phyloP scores from a whole-genome alignment of 2,888 invertebrate species.

The Caenorhabditis wallacei region DNA sequence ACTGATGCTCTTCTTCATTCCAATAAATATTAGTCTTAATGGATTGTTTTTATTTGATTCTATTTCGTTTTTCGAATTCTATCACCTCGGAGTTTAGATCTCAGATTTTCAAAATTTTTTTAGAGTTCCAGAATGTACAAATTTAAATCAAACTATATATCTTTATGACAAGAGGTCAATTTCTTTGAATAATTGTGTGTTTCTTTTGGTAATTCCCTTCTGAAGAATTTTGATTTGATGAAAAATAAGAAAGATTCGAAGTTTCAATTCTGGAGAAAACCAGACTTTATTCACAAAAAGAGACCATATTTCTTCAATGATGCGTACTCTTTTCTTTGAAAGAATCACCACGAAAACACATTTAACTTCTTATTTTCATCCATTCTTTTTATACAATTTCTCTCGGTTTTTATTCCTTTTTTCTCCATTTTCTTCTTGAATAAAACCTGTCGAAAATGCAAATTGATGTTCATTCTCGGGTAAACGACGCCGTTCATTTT shows the following conservation, averaged over 20 bases:
- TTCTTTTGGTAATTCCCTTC: no score
- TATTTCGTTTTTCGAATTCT: not conserved
- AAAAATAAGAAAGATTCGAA: not conserved
- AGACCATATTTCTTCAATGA: constrained; percentile 42
- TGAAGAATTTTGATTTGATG: no score
- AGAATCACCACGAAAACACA: constrained; percentile 45
- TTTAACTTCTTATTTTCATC: constrained; percentile 31
- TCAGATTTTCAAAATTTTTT: not conserved
- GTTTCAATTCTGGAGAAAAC: constrained; percentile 17
- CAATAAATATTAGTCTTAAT: constrained; percentile 58
- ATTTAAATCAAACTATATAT: no score
- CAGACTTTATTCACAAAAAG: constrained; percentile 20
- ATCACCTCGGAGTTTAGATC: not conserved
- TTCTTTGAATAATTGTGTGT: no score
- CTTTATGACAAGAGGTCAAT: no score
- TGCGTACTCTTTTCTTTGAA: constrained; percentile 18
- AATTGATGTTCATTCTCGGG: constrained; percentile 56
- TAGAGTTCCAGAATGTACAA: no score
- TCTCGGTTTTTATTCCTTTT: not conserved
- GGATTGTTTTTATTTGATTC: constrained; percentile 11
- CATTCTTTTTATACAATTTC: constrained; percentile 6
- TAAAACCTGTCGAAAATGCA: constrained; percentile 48
- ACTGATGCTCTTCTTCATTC: constrained; percentile 28
- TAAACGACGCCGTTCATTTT: constrained; percentile 39
- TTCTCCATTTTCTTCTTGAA: constrained; percentile 22